phyloP scores from a whole-genome alignment of 1,140 invertebrate genomes.

The Acromyrmex heyeri region DNA sequence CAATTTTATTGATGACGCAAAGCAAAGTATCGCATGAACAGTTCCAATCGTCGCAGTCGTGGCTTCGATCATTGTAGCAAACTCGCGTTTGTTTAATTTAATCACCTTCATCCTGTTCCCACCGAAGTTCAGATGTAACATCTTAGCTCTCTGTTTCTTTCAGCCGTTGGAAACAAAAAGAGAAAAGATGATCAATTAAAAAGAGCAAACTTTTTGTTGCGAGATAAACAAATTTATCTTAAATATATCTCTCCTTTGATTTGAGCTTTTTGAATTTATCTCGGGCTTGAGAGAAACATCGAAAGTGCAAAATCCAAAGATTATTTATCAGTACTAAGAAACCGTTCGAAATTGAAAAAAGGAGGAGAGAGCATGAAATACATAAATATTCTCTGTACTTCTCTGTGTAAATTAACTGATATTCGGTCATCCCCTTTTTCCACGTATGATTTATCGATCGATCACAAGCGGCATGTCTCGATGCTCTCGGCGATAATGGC shows the following conservation, averaged over 20 bases:
- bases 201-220: background rate
- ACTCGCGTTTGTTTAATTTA: background rate
- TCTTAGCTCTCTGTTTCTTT: background rate
- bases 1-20: slow-evolving; percentile 67
- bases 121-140: background rate
- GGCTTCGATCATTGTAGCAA: background rate
- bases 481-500: slow-evolving; percentile 22
- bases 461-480: slow-evolving; percentile 8
- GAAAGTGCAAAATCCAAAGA: background rate
- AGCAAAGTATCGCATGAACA: slow-evolving; percentile 26
- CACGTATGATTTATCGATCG: slow-evolving; percentile 9
- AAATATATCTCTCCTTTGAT: background rate
- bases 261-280: background rate
- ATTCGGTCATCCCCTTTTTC: background rate
- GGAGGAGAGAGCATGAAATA: background rate
- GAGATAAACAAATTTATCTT: background rate
- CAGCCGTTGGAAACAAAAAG: too few relatives aligned
- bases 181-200: too few relatives aligned
- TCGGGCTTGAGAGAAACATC: background rate
- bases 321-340: background rate
- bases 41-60: background rate
- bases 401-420: background rate
- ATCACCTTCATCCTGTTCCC: background rate
- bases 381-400: background rate
- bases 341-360: background rate